Conservation (phyloP, 2,113 vertebrate genomes). For the Gallinago paraguaiae region DNA sequence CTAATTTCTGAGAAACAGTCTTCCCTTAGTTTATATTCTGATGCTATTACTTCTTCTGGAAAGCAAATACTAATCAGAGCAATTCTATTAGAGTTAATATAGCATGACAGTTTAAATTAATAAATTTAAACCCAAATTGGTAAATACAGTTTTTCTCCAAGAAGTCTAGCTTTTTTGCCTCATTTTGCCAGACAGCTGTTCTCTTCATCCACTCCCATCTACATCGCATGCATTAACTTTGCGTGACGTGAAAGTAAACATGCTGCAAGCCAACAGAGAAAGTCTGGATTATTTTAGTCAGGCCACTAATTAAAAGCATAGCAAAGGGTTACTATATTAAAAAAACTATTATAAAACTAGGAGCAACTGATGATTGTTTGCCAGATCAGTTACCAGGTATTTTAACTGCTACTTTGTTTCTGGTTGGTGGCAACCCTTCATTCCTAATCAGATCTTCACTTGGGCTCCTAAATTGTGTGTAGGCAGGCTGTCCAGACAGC, state of each 20-base stretch:
- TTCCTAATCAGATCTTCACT: not conserved
- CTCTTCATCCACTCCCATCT: not conserved
- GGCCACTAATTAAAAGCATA: not conserved
- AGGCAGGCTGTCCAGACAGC: rapidly evolving
- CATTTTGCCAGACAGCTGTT: not conserved
- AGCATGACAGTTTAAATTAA: not conserved
- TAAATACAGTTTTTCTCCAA: not conserved
- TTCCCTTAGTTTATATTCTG: not conserved
- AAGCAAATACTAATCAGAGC: not conserved
- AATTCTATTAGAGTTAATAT: not conserved
- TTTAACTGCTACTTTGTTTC: not conserved
- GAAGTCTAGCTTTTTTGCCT: not conserved
- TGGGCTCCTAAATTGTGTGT: not conserved
- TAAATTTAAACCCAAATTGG: not conserved
- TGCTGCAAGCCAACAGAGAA: not conserved
- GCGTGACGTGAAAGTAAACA: not conserved
- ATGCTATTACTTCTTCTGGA: not conserved
- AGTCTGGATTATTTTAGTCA: not conserved
- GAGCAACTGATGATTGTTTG: not conserved
- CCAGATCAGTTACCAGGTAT: not conserved
- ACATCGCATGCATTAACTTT: not conserved
- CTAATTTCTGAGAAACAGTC: not conserved
- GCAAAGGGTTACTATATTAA: not conserved
- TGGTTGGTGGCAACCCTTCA: not conserved
- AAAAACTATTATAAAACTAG: not conserved